Evolutionary conservation across 2,113 vertebrate species (phyloP).

Genomic region (Sphyrna mokarran): DNA sequence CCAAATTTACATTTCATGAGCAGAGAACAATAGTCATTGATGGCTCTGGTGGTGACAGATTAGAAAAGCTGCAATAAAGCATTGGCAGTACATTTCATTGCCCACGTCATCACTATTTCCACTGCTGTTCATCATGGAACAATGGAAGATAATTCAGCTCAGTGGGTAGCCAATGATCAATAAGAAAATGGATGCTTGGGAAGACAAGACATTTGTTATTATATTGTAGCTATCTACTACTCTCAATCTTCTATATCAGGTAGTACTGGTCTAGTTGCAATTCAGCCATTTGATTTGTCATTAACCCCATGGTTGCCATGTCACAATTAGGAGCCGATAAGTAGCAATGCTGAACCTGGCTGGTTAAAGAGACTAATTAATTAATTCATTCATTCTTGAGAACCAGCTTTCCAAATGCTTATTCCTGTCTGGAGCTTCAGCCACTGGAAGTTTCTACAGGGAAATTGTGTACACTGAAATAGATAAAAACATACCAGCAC

Average conservation of each 20-base stretch:
- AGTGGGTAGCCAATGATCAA: neutral
- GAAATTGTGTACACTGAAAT: neutral
- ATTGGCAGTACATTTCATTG: neutral
- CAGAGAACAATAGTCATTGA: neutral
- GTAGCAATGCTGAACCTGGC: neutral
- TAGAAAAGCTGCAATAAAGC: neutral
- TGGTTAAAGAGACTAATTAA: neutral
- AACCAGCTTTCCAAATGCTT: neutral
- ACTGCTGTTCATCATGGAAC: neutral
- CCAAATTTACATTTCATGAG: neutral
- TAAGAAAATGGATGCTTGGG: neutral
- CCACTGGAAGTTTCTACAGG: neutral
- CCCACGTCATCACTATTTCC: neutral
- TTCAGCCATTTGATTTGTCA: neutral
- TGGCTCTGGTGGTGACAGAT: neutral
- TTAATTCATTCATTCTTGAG: neutral
- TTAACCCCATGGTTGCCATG: neutral
- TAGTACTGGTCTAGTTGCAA: neutral
- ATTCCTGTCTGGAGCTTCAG: neutral
- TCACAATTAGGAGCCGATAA: neutral
- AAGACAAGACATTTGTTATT: neutral
- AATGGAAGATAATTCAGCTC: neutral
- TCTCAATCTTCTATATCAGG: neutral
- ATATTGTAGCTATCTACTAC: neutral
- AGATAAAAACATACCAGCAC: neutral